These are phyloP conservation scores for Cecidostiba fungosa DNA, from an alignment of 2,888 invertebrate genomes.

Conservation along the genomic window DNA sequence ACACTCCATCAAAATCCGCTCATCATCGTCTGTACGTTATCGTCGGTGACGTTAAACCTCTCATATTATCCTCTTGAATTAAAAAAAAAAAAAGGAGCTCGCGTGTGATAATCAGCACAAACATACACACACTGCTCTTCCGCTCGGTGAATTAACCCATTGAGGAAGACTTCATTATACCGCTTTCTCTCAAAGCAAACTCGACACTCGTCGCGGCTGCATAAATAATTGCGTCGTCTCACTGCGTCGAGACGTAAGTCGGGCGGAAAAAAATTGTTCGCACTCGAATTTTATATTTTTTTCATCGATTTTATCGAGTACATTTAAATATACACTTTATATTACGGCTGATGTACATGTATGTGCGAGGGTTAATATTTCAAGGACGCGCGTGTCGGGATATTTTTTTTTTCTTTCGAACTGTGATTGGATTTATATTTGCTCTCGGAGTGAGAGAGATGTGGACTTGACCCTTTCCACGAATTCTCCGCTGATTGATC, in stretches of 20 bases:
- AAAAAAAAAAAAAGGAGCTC: background rate
- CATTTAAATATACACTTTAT: background rate
- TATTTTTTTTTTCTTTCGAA: background rate
- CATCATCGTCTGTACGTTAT: too few species aligned
- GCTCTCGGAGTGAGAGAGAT: background rate
- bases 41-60: too few species aligned
- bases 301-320: conserved; percentile 5
- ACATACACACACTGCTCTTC: background rate
- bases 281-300: background rate
- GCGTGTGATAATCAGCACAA: too few species aligned
- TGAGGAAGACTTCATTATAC: background rate
- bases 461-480: background rate
- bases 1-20: too few species aligned
- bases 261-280: background rate
- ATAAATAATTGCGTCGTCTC: conserved; percentile 27
- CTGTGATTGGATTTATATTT: background rate
- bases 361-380: background rate
- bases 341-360: background rate
- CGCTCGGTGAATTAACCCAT: background rate
- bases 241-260: background rate
- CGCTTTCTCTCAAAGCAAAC: background rate
- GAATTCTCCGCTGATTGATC: background rate
- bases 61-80: too few species aligned
- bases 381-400: background rate
- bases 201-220: background rate